phyloP scores from a whole-genome alignment of 1,140 invertebrate genomes.

The Platyscapa corneri region DNA sequence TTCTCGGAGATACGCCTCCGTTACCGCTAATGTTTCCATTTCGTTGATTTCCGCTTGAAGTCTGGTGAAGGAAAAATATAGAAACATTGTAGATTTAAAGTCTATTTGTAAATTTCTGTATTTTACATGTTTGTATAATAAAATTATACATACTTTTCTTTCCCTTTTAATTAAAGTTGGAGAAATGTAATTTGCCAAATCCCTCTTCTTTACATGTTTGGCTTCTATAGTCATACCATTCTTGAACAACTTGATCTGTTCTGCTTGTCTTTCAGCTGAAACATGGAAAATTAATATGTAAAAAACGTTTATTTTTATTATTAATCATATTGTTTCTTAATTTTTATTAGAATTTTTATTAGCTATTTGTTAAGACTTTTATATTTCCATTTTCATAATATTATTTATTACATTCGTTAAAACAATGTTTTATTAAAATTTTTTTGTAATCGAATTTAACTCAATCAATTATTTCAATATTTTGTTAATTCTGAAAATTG shows the following conservation, averaged over 20 bases:
- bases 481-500: not conserved
- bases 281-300: conserved; percentile 28
- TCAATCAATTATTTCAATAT: too few species aligned
- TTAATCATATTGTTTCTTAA: too few species aligned
- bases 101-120: not conserved
- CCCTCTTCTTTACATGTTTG: conserved; percentile 83
- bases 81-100: not conserved
- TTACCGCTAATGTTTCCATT: conserved; percentile 64
- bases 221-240: conserved; percentile 94
- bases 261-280: conserved; percentile 79
- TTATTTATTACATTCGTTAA: too few species aligned
- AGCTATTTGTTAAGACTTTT: too few species aligned
- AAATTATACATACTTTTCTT: conserved; percentile 73
- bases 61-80: conserved; percentile 55
- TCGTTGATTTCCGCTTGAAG: conserved; percentile 60
- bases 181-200: conserved; percentile 84
- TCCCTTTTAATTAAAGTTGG: conserved; percentile 82
- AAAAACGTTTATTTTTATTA: too few species aligned
- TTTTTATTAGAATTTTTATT: too few species aligned
- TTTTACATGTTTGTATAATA: not conserved
- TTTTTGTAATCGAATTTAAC: too few species aligned
- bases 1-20: conserved; percentile 62
- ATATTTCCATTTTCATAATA: too few species aligned
- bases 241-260: conserved; percentile 85
- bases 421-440: too few species aligned